Base-by-base conservation (phyloP, 2,113 vertebrate genomes). In the Ammospiza caudacuta region DNA sequence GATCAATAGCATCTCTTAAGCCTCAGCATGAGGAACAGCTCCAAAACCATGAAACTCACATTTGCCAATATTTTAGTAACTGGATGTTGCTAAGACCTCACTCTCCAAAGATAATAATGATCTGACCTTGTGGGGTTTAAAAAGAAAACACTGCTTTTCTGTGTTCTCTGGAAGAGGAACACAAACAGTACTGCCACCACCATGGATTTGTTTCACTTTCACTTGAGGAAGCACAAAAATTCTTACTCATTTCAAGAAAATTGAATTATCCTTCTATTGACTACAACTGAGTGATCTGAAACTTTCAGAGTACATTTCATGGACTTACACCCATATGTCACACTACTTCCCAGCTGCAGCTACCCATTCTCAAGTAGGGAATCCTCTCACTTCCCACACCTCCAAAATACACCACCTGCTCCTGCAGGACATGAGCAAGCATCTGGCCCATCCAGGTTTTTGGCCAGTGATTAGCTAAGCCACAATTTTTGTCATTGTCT, bases 301-400 rank as follows among this genome's bases (percentile, higher is more conserved):
- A 35, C 23, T n/a, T 82, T 16, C 46, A 15, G 12, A 61, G 37
- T 15, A 14, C 52, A 25, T 28, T 63, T 57, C 31, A 15, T 12
- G 59, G 37, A 16, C 51, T 66, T 33, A 35, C 18, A 51, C 58
- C 29, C 43, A 2, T 17, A 58, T 2, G 3, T 23, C 31, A 33
- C 0, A 0, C 27, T 17, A 35, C 16, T 28, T 64, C 76, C 54
- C 72, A 94, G 54, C 49, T 2, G 1, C 2, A 6, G 68, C 25
- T 37, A 23, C 19, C 19, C 19, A 31, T 41, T 68, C 35, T 73
- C 78, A 69, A 47, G 63, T 13, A 3, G 8, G 28, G 33, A 92
- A 76, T 41, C 10, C 3, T 63, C 25, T 73, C 20, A 23, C 21
- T 82, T 70, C 61, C 2, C 4, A 91, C 29, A 28, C 37, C 35